Evolutionary conservation across 2,888 invertebrate genomes (phyloP).

Genomic region (Magallana nippona): DNA sequence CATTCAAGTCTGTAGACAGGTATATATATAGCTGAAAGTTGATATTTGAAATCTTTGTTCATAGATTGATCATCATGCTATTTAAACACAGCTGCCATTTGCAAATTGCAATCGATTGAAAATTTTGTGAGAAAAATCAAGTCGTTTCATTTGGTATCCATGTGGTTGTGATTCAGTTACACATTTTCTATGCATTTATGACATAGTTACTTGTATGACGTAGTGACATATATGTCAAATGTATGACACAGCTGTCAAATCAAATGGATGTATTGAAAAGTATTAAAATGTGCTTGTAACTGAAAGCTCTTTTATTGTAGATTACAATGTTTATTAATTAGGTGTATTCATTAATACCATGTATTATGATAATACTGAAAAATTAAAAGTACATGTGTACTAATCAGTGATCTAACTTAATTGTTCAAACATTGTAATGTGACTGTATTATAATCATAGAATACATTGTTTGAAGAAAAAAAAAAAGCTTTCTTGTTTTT

Average conservation of each 20-base stretch:
- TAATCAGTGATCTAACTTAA: not conserved
- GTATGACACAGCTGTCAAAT: not conserved
- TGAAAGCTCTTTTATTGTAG: not conserved
- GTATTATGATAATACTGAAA: constrained; percentile 17
- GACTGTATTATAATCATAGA: constrained; percentile 15
- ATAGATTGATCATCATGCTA: no score
- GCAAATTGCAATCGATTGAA: no score
- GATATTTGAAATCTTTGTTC: no score
- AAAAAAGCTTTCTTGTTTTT: not conserved
- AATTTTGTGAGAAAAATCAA: no score
- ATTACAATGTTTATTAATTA: not conserved
- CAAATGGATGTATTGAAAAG: not conserved
- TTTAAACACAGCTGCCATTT: no score
- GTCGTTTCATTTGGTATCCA: no score
- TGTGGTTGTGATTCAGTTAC: constrained; percentile 4
- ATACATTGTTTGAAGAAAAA: constrained; percentile 19
- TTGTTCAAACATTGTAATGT: constrained; percentile 26
- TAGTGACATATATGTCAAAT: not conserved
- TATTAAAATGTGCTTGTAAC: not conserved
- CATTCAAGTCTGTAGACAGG: no score
- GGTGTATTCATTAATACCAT: not conserved
- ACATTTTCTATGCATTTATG: not conserved
- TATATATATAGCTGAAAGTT: no score
- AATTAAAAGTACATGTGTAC: not conserved
- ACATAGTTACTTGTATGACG: not conserved